Base-by-base conservation (phyloP, 1,140 invertebrate genomes). In the Meteorus sp. region DNA sequence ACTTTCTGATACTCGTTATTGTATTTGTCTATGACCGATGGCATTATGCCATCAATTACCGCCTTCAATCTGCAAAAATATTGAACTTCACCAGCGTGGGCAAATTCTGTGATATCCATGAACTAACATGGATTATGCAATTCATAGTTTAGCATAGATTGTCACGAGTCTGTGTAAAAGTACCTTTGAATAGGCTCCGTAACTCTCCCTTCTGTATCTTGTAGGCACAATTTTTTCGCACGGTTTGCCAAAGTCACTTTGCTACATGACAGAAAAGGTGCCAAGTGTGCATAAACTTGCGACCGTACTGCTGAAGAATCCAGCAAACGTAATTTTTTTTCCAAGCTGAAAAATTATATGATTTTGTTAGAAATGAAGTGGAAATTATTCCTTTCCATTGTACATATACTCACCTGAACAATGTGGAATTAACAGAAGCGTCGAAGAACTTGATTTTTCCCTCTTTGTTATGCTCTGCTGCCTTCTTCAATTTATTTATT, bases 401-500 rank as follows among this genome's bases (percentile, higher is more conserved):
- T n/a, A n/a, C n/a, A n/a, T n/a, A 44, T 41, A 48, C 62, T 77
- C 79, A 89, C 87, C 78, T 83, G 53, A 89, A 79, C 22, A 89
- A 72, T 62, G 84, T 73, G 23, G 73, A 75, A 69, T 87, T 89
- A n/a, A 89, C 81, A 62, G 81, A 67, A n/a, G 71, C 68, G 41
- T 82, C 84, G 63, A 88, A 89, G 68, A 87, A 84, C 72, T 86
- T 88, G 22, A 79, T 81, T 70, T 88, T 88, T 27, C 82, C 82
- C 64, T 85, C 84, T 64, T 80, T 82, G 20, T 73, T 82, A 22
- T 77, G 77, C 60, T 78, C 79, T 2, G 83, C 85, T 35, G 78
- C 80, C 61, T 79, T 63, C 73, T 88, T 88, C 41, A 89, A 75
- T 51, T 79, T 79, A 56, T 81, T 80, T 52, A 89, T 78, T 23